Base-by-base conservation (phyloP, 2,888 invertebrate species). In the Pandemis heparana region DNA sequence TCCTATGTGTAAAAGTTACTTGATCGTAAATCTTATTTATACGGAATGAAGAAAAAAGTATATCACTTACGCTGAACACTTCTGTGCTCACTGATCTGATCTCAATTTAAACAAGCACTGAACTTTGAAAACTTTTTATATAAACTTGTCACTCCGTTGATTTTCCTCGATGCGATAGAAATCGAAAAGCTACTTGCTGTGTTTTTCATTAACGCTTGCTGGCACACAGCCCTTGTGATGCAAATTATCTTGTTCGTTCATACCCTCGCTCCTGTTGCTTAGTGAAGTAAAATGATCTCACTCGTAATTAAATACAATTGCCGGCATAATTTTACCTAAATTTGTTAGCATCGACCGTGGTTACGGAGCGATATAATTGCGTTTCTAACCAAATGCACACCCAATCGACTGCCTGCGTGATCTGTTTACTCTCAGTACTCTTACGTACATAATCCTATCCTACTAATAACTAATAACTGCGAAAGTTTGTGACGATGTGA, bases 231-330 rank as follows among this genome's bases (percentile, higher is more conserved):
- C 63, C 39, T 41, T 63, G 38, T 63, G 39, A 63, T 41, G 39
- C 16, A 51, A 51, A 51, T 51, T 51, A 23, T 56, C 56, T 23
- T 23, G 56, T 56, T 56, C 56, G 56, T 56, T 56, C 23, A 12
- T 56, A 51, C 16, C 56, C 14, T 23, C 4, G 56, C 23, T 56
- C 56, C 56, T 56, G 56, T 56, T 23, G 56, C 10, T 12, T 23
- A 56, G 23, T 12, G 56, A 56, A 23, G 23, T 5, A 56, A 56
- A 53, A 53, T 53, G 53, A 53, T 18, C 18, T 53, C 18, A 3
- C 53, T 53, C 53, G 53, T 53, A 53, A 53, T 53, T 53, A 18
- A 53, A 53, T n/a, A n/a, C 53, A 18, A 53, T 6, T 38, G 10
- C 8, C 3, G n/a, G 8, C 14, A 38, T 39, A n/a, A 39, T 56